Evolutionary conservation across 2,888 invertebrate genomes (phyloP), one percentile per base, ranked within the genome.

Genomic region (Brenthis hecate): DNA sequence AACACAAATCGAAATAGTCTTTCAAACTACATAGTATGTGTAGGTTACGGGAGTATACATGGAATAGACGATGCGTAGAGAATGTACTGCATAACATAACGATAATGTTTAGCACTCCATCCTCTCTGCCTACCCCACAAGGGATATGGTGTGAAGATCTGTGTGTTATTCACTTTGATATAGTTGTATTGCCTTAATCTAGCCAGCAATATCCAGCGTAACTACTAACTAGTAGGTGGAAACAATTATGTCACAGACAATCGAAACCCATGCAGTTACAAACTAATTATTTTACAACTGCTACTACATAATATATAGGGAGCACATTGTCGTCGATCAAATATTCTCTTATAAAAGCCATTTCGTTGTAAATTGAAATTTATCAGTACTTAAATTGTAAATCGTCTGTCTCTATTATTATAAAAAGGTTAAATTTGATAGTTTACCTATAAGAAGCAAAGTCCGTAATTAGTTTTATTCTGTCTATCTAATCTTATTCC

Each of bases 81-180:
- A 58, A 58, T 48, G 48, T 48, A 14, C 23, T n/a, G 58, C 28
- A 58, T 48, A 19, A 14, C 28, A 32, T 57, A 19, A 48, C 23
- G 50, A 16, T 60, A 60, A 60, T n/a, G 32, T 28, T 16, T 32
- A 50, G 13, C 60, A 48, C 16, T 50, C 50, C 60, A 50, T 60
- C 50, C n/a, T 60, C 32, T 60, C n/a, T 50, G 60, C 50, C 32
- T 50, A 50, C 50, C 50, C 50, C 60, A 13, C 50, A 60, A 50
- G 60, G 60, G 28, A 60, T 60, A 60, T n/a, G 16, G 28, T 50
- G n/a, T 60, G 32, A 32, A 60, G 60, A 60, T 60, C 8, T 11
- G 50, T 32, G 50, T 50, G 28, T 60, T 13, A 16, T 28, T 28
- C 50, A n/a, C 60, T 50, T 32, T 60, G 50, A 50, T 60, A 60